These are phyloP conservation scores for Drosophila nigrodunni DNA, from an alignment of 1,140 invertebrate species.

Conservation along the genomic window DNA sequence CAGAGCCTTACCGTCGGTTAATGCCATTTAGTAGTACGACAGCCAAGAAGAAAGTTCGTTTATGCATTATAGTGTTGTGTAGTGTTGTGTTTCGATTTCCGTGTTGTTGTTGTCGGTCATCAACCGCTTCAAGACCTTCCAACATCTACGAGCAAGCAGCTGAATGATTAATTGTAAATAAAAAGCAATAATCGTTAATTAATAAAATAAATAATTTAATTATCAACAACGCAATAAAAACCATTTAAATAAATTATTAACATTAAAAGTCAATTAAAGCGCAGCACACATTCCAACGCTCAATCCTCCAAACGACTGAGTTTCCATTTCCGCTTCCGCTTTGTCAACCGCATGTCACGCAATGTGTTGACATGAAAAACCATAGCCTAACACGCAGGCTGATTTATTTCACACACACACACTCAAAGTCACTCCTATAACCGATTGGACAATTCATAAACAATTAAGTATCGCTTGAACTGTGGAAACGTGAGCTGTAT, in stretches of 20 bases:
- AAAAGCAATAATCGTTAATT: neutral
- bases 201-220: neutral
- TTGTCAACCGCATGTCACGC: conserved; percentile 38
- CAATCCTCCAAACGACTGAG: neutral
- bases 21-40: conserved; percentile 60
- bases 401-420: conserved; percentile 55
- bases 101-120: conserved; percentile 53
- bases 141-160: neutral
- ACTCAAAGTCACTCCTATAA: neutral
- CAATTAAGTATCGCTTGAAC: conserved; percentile 71
- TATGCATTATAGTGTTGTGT: conserved; percentile 35
- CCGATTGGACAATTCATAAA: conserved; percentile 63
- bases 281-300: neutral
- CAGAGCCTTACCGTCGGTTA: conserved; percentile 54
- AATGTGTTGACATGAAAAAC: conserved; percentile 24
- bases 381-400: conserved; percentile 60
- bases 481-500: conserved; percentile 33
- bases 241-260: neutral
- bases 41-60: conserved; percentile 48
- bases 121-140: neutral
- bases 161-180: neutral
- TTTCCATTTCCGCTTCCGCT: conserved; percentile 45
- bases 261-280: neutral
- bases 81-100: conserved; percentile 51
- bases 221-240: neutral